Conservation (phyloP, 2,797 vertebrate genomes). For the Pseudomugil tenellus region DNA sequence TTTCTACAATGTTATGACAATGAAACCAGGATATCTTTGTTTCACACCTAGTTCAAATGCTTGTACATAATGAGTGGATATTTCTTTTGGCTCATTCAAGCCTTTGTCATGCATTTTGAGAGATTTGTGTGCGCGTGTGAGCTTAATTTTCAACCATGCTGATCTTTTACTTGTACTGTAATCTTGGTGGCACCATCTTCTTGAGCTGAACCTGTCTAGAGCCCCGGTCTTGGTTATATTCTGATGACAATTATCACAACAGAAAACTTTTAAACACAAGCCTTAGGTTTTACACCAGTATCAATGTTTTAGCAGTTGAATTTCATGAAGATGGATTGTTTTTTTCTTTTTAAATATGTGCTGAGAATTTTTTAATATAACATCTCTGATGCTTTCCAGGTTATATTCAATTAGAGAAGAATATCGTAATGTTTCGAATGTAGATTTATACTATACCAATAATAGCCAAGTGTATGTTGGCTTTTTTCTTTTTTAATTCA, state of each 20-base stretch:
- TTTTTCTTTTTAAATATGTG: slow-evolving; percentile 60
- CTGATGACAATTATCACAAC: slow-evolving; percentile 48
- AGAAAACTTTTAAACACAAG: slow-evolving; percentile 53
- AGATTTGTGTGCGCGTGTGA: slow-evolving; percentile 27
- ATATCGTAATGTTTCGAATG: slow-evolving; percentile 87
- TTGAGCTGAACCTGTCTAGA: slow-evolving; percentile 46
- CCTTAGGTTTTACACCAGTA: slow-evolving; percentile 54
- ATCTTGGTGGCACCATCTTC: slow-evolving; percentile 58
- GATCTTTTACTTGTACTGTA: slow-evolving; percentile 52
- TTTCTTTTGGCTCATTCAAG: slow-evolving; percentile 48
- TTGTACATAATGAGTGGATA: slow-evolving; percentile 68
- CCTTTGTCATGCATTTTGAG: slow-evolving; percentile 51
- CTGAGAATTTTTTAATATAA: slow-evolving; percentile 76
- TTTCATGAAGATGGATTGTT: slow-evolving; percentile 68
- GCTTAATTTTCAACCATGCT: slow-evolving; percentile 54
- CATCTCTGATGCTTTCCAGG: slow-evolving; percentile 88
- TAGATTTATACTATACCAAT: slow-evolving; percentile 89
- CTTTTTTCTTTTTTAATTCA: slow-evolving; percentile 86
- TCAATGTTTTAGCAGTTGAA: slow-evolving; percentile 68
- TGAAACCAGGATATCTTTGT: slow-evolving; percentile 45
- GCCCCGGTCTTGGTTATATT: slow-evolving; percentile 46
- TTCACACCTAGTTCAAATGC: slow-evolving; percentile 49
- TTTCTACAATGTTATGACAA: slow-evolving; percentile 49
- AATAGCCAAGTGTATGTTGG: slow-evolving; percentile 87
- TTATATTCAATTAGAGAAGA: slow-evolving; percentile 85